Conservation (phyloP, 2,797 vertebrate genomes). For the Petrocephalus schoutedeni region DNA sequence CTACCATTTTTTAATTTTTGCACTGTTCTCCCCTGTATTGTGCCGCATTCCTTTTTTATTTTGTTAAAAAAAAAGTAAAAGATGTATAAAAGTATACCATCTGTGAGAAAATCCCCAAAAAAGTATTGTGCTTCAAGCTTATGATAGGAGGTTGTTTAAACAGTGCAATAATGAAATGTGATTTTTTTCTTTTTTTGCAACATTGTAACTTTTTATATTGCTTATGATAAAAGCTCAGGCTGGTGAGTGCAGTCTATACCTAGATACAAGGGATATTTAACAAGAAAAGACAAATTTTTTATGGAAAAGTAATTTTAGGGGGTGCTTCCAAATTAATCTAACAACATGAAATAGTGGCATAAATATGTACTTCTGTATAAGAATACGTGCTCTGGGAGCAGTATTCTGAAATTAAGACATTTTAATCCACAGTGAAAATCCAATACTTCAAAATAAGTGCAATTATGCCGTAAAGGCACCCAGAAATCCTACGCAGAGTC, state of each 20-base stretch:
- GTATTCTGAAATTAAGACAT: background rate
- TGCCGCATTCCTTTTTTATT: background rate
- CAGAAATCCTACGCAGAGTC: background rate
- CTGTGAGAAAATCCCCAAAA: background rate
- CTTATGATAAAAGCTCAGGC: background rate
- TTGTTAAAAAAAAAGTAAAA: background rate
- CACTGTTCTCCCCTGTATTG: background rate
- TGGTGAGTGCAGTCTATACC: background rate
- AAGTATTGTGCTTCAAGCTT: background rate
- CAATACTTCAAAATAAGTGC: background rate
- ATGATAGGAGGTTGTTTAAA: background rate
- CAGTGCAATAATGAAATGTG: background rate
- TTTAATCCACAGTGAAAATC: conserved; percentile 6
- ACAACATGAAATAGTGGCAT: background rate
- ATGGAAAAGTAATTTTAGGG: background rate
- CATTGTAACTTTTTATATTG: background rate
- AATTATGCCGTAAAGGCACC: background rate
- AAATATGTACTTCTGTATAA: background rate
- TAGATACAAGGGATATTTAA: background rate
- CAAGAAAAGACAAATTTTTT: background rate
- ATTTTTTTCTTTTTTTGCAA: background rate
- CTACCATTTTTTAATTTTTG: background rate
- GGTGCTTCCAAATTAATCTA: background rate
- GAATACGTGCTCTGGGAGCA: background rate
- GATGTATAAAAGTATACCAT: background rate